Evolutionary conservation across 2,888 invertebrate genomes (phyloP).

Genomic region (Entomobrya proxima): DNA sequence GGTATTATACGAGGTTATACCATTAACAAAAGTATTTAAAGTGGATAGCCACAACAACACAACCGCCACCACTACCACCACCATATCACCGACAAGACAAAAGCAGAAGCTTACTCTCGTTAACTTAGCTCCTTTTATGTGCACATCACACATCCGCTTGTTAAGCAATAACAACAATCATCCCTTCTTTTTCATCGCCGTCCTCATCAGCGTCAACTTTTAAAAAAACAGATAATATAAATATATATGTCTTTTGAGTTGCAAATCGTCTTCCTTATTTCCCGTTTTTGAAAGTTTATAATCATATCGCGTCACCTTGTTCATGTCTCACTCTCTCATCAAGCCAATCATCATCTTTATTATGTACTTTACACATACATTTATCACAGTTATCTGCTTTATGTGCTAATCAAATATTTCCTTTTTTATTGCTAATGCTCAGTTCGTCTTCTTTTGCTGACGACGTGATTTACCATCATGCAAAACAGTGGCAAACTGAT

Average conservation of each 20-base stretch:
- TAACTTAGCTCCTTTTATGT: slow-evolving; percentile 32
- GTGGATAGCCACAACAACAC: slow-evolving; percentile 20
- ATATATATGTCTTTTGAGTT: neutral
- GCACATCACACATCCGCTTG: slow-evolving; percentile 56
- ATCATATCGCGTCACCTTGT: neutral
- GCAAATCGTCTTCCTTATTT: slow-evolving; percentile 18
- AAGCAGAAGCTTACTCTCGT: slow-evolving; percentile 36
- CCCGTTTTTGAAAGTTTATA: neutral
- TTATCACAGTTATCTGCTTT: slow-evolving; percentile 3
- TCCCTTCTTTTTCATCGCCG: neutral
- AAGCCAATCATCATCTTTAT: slow-evolving; percentile 4
- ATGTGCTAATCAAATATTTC: slow-evolving; percentile 38
- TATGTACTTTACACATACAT: neutral
- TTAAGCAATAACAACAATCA: slow-evolving; percentile 50
- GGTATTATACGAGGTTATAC: neutral
- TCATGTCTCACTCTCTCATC: neutral
- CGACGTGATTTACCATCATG: neutral
- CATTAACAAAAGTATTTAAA: slow-evolving; percentile 17
- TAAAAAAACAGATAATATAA: slow-evolving; percentile 9
- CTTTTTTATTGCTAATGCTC: neutral
- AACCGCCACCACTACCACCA: slow-evolving; percentile 3
- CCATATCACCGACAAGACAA: slow-evolving; percentile 1
- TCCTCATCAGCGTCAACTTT: neutral
- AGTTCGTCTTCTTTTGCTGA: neutral
- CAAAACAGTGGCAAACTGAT: neutral